Evolutionary conservation across 2,888 invertebrate genomes (phyloP).

Genomic region (Schrankia costaestrigalis): DNA sequence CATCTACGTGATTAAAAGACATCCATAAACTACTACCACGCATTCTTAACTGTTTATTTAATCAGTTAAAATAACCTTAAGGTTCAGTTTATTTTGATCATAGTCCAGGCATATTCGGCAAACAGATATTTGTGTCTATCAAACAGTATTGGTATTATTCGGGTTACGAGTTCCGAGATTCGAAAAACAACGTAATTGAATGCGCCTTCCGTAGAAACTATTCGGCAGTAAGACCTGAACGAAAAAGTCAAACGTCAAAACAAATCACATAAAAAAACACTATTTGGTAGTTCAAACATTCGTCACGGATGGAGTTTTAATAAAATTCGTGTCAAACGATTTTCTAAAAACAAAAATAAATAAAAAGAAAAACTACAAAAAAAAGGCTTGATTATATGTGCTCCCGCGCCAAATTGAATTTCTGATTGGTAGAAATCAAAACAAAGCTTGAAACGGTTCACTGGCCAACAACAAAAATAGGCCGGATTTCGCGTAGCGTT

Average conservation of each 20-base stretch:
- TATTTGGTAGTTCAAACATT: slow-evolving; percentile 11
- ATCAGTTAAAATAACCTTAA: too few species aligned
- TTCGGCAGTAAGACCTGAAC: too few species aligned
- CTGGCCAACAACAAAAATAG: slow-evolving; percentile 54
- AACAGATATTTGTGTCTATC: too few species aligned
- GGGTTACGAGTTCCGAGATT: too few species aligned
- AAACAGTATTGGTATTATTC: too few species aligned
- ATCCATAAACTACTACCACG: too few species aligned
- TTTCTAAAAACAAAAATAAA: slow-evolving; percentile 8
- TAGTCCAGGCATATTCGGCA: too few species aligned
- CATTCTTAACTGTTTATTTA: too few species aligned
- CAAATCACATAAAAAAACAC: slow-evolving; percentile 8
- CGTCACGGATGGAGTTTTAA: slow-evolving; percentile 7
- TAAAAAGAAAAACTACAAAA: slow-evolving; percentile 17
- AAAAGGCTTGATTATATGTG: slow-evolving; percentile 26
- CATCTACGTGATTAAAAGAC: too few species aligned
- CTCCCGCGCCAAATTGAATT: slow-evolving; percentile 35
- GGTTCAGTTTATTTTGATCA: too few species aligned
- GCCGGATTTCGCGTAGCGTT: slow-evolving; percentile 46
- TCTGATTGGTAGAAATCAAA: slow-evolving; percentile 36
- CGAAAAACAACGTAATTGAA: too few species aligned
- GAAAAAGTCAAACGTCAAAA: not conserved
- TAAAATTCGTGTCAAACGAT: slow-evolving; percentile 17
- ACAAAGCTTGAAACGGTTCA: slow-evolving; percentile 41
- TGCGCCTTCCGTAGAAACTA: too few species aligned